Conservation (phyloP, 2,113 vertebrate species). For the Myrmecobius fasciatus region DNA sequence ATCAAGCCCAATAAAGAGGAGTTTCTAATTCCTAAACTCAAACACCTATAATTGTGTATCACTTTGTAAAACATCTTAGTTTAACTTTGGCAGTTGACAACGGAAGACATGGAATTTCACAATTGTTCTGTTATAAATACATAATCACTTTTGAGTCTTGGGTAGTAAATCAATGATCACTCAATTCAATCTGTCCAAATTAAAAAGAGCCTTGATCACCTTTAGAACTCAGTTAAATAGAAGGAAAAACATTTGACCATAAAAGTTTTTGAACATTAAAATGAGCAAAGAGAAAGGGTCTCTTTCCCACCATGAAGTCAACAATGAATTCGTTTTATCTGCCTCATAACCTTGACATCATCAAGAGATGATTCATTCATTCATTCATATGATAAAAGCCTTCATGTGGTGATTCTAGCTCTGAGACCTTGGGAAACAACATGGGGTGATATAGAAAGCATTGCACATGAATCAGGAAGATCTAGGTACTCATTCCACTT, state of each 20-base stretch:
- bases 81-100: background rate
- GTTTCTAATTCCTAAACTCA: background rate
- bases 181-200: background rate
- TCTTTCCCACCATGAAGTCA: slow-evolving; percentile 17
- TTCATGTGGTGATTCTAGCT: background rate
- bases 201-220: background rate
- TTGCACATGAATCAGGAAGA: background rate
- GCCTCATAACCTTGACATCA: slow-evolving; percentile 15
- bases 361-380: too few relatives aligned
- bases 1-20: background rate
- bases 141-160: background rate
- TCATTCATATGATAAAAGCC: background rate
- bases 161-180: background rate
- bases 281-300: slow-evolving; percentile 13
- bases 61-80: background rate
- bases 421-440: background rate
- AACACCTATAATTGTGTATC: background rate
- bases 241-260: background rate
- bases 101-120: background rate
- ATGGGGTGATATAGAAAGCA: background rate
- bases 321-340: slow-evolving; percentile 38
- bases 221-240: background rate
- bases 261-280: slow-evolving; percentile 17
- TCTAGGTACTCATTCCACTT: background rate
- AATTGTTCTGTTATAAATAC: background rate